Conservation (phyloP, 2,888 invertebrate species). For the Periphyllus acericola region DNA sequence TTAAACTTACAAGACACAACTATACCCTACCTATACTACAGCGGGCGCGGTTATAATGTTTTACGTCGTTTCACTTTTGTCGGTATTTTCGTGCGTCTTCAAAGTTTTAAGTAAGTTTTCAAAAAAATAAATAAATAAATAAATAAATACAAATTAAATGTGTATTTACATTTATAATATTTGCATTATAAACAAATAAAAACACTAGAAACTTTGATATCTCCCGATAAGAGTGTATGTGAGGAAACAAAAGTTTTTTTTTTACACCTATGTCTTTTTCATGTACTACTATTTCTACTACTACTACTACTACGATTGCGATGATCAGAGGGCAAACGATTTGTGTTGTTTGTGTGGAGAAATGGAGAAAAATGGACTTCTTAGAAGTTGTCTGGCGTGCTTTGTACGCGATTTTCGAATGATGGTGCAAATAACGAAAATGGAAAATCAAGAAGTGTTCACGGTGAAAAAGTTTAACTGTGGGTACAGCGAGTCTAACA, state of each 20-base stretch:
- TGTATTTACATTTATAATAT: not conserved
- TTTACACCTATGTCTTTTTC: no score
- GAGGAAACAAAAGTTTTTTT: not conserved
- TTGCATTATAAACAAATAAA: conserved; percentile 1
- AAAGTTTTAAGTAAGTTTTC: not conserved
- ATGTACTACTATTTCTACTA: not conserved
- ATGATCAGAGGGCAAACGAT: not conserved
- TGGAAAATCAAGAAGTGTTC: conserved; percentile 30
- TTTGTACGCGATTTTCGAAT: conserved; percentile 21
- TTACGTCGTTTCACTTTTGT: not conserved
- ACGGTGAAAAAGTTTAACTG: not conserved
- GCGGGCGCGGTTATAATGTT: not conserved
- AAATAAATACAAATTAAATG: not conserved
- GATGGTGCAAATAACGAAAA: conserved; percentile 10
- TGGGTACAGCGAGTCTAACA: not conserved
- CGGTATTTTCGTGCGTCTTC: not conserved
- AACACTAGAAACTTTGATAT: not conserved
- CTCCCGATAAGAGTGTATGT: not conserved
- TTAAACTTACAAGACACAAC: not conserved
- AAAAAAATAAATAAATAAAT: not conserved
- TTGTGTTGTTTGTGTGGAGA: conserved; percentile 3
- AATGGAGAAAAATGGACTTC: conserved; percentile 1
- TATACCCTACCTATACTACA: not conserved
- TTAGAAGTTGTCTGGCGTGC: conserved; percentile 5
- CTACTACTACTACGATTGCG: not conserved